Percentiles rank a stretch among this genome's conserved stretches.
Conservation (phyloP, 2,888 invertebrate species). For the Parelbella ahira region DNA sequence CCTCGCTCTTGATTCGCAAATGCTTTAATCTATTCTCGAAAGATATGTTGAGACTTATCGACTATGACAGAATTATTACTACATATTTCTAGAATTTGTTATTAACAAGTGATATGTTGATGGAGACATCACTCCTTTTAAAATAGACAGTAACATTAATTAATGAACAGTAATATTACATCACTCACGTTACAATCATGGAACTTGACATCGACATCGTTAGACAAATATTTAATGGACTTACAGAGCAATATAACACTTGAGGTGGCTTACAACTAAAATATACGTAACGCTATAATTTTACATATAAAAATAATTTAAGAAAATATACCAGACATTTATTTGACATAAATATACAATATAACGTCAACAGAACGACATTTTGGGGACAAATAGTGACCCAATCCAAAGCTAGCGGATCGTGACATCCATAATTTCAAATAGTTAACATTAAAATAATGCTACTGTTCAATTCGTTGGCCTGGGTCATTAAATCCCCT, state of each 20-base stretch:
- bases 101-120: slow-evolving; percentile 80
- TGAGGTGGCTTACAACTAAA: slow-evolving; percentile 72
- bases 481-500: background rate
- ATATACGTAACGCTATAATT: slow-evolving; percentile 46
- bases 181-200: slow-evolving; percentile 47
- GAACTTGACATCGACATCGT: slow-evolving; percentile 43
- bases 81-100: slow-evolving; percentile 72
- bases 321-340: slow-evolving; percentile 56
- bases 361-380: slow-evolving; percentile 13
- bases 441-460: no score
- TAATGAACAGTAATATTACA: slow-evolving; percentile 53
- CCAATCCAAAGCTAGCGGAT: no score
- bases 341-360: slow-evolving; percentile 48
- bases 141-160: slow-evolving; percentile 60
- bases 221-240: slow-evolving; percentile 59
- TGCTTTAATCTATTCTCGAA: slow-evolving; percentile 43
- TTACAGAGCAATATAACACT: slow-evolving; percentile 68
- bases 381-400: slow-evolving; percentile 4
- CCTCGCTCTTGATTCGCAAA: slow-evolving; percentile 38
- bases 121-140: slow-evolving; percentile 72
- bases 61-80: slow-evolving; percentile 70
- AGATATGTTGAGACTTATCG: slow-evolving; percentile 68
- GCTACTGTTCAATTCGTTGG: no score
- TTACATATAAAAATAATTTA: slow-evolving; percentile 64
- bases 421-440: no score